Conservation (phyloP, 1,140 invertebrate genomes). For the Hermetia illucens region DNA sequence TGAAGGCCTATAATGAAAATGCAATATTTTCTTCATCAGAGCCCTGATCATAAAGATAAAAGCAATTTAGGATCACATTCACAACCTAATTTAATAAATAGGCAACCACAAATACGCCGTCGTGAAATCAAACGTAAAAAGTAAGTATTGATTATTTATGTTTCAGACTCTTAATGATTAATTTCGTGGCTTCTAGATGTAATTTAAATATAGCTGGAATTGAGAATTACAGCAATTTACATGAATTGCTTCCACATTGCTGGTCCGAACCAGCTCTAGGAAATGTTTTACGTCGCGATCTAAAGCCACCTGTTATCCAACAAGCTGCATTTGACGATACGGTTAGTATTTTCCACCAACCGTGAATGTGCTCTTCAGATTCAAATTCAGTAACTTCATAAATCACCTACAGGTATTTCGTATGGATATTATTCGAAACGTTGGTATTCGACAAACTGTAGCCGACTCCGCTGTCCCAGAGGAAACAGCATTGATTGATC, state of each 20-base stretch:
- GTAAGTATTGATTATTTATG: slow-evolving; percentile 2
- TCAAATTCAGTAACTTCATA: not conserved
- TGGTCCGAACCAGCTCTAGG: slow-evolving; percentile 59
- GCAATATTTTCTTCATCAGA: slow-evolving; percentile 3
- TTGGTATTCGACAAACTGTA: slow-evolving; percentile 33
- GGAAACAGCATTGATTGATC: not conserved
- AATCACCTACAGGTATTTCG: slow-evolving; percentile 41
- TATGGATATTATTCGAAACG: slow-evolving; percentile 70
- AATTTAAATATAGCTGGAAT: slow-evolving; percentile 52
- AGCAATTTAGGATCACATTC: slow-evolving; percentile 19
- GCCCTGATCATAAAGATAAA: slow-evolving; percentile 12
- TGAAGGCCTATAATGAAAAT: not conserved
- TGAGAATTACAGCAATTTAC: slow-evolving; percentile 51
- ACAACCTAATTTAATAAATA: slow-evolving; percentile 13
- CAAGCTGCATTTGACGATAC: slow-evolving; percentile 74
- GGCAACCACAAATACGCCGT: slow-evolving; percentile 1
- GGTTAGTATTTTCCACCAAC: slow-evolving; percentile 15
- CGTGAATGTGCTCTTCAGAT: not conserved
- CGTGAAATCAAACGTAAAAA: slow-evolving; percentile 4
- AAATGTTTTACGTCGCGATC: slow-evolving; percentile 33
- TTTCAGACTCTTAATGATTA: too few relatives aligned
- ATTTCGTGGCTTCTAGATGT: slow-evolving; percentile 32
- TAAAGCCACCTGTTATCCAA: slow-evolving; percentile 56
- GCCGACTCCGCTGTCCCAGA: not conserved
- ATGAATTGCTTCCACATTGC: slow-evolving; percentile 49